Evolutionary conservation across 2,113 vertebrate genomes (phyloP).

Genomic region (Fukomys damarensis): DNA sequence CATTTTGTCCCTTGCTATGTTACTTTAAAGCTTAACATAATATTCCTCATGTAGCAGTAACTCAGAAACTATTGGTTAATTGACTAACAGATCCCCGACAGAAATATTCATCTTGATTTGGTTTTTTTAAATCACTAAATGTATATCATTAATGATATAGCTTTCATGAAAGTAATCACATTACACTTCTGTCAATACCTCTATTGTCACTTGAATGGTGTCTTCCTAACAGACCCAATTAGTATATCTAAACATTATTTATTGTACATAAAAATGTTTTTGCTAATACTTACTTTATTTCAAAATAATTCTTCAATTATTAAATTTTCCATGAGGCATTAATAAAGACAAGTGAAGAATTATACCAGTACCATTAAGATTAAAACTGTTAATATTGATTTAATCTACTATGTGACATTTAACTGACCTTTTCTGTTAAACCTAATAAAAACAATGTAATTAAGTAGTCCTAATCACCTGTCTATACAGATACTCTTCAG

Average conservation of each 20-base stretch:
- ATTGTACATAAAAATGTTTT: slow-evolving; percentile 42
- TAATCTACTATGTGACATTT: slow-evolving; percentile 38
- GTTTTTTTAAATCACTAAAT: slow-evolving; percentile 46
- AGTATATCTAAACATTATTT: slow-evolving; percentile 38
- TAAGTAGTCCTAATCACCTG: background rate
- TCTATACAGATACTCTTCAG: background rate
- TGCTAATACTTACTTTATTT: slow-evolving; percentile 29
- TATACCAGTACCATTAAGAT: slow-evolving; percentile 30
- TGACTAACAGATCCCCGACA: slow-evolving; percentile 49
- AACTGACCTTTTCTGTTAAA: slow-evolving; percentile 48
- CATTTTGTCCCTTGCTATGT: background rate
- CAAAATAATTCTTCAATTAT: slow-evolving; percentile 19
- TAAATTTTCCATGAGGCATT: background rate
- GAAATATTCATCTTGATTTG: slow-evolving; percentile 34
- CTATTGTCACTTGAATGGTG: slow-evolving; percentile 60
- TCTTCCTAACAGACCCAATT: slow-evolving; percentile 40
- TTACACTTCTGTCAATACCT: slow-evolving; percentile 61
- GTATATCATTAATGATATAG: slow-evolving; percentile 2
- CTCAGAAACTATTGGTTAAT: slow-evolving; percentile 47
- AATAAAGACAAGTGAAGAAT: slow-evolving; percentile 30
- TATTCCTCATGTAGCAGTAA: background rate
- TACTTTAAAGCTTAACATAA: background rate
- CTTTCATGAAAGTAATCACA: slow-evolving; percentile 29
- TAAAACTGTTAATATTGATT: slow-evolving; percentile 1
- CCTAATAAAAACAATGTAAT: slow-evolving; percentile 21